phyloP scores from a whole-genome alignment of 2,888 invertebrate species.

The Muschampia plurimacula region DNA sequence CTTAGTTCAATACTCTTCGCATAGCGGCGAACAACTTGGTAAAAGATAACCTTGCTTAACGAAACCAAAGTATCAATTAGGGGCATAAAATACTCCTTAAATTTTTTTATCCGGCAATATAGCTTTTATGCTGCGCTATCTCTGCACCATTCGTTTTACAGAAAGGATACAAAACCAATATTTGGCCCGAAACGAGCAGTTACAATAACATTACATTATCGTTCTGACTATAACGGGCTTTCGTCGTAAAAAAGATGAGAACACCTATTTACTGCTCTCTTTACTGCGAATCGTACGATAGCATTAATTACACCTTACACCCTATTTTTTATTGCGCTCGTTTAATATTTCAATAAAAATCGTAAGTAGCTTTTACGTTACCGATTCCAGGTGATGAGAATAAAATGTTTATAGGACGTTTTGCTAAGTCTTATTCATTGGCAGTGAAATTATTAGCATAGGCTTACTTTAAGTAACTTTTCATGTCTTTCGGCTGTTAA shows the following conservation, averaged over 20 bases:
- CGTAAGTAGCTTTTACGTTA: conserved; percentile 48
- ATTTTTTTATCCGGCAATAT: conserved; percentile 28
- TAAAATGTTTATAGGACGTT: conserved; percentile 28
- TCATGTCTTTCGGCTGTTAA: conserved; percentile 6
- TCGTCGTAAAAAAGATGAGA: conserved; percentile 64
- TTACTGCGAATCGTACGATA: conserved; percentile 60
- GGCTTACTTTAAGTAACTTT: conserved; percentile 25
- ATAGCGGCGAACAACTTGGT: conserved; percentile 32
- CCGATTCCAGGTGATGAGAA: conserved; percentile 31
- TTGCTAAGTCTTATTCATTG: conserved; percentile 21
- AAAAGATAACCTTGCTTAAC: conserved; percentile 39
- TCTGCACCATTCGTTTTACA: conserved; percentile 24
- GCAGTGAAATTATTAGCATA: conserved; percentile 9
- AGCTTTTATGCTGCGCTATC: conserved; percentile 34
- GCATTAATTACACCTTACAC: conserved; percentile 66
- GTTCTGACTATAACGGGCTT: conserved; percentile 55
- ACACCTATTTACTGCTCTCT: conserved; percentile 67
- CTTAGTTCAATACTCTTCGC: conserved; percentile 30
- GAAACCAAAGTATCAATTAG: conserved; percentile 33
- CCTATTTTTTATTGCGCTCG: conserved; percentile 53
- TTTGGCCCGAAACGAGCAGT: conserved; percentile 57
- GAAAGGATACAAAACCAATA: conserved; percentile 40
- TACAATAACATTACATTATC: conserved; percentile 47
- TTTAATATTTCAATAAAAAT: conserved; percentile 61
- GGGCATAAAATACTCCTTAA: conserved; percentile 27